phyloP scores from a whole-genome alignment of 2,113 vertebrate species.

The Centropus bengalensis region DNA sequence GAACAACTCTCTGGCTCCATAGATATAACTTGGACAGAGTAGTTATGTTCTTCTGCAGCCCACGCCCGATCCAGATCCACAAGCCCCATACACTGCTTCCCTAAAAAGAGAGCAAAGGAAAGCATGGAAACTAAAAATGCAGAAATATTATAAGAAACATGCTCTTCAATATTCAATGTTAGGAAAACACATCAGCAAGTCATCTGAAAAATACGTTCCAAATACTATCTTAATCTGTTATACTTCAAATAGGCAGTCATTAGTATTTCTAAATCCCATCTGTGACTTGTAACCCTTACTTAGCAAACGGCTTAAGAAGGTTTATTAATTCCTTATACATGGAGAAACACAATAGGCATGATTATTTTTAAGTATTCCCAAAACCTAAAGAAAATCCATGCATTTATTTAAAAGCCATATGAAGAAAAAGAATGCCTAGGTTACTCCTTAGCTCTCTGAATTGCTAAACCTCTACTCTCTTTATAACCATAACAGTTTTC shows the following conservation, averaged over 20 bases:
- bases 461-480: background rate
- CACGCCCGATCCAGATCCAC: slow-evolving; percentile 94
- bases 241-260: background rate
- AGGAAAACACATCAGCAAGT: background rate
- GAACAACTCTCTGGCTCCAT: slow-evolving; percentile 97
- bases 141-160: background rate
- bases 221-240: background rate
- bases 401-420: background rate
- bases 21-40: slow-evolving; percentile 87
- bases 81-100: slow-evolving; percentile 95
- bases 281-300: background rate
- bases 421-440: background rate
- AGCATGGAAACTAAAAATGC: background rate
- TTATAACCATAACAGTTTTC: background rate
- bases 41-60: slow-evolving; percentile 87
- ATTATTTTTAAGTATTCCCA: background rate
- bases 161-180: background rate
- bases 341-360: background rate
- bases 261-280: background rate
- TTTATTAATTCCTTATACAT: background rate
- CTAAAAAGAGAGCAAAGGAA: slow-evolving; percentile 71
- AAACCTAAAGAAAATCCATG: background rate
- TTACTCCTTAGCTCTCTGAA: background rate
- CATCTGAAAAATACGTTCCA: background rate
- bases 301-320: background rate